Conservation (phyloP, 2,888 invertebrate genomes). For the Enchytraeus crypticus region DNA sequence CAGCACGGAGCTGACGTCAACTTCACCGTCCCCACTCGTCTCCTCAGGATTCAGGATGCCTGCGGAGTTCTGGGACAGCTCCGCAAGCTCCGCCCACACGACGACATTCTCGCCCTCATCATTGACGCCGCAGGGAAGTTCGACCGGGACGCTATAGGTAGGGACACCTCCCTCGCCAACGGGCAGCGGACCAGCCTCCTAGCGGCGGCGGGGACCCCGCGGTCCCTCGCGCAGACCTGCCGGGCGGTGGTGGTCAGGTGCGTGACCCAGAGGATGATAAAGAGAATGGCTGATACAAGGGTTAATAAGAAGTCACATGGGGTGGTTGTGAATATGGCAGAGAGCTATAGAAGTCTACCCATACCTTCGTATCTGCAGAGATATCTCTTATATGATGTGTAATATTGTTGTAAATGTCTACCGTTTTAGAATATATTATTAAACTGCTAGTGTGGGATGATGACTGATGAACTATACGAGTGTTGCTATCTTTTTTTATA, state of each 20-base stretch:
- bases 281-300: no score
- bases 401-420: no score
- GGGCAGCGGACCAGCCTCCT: constrained; percentile 7
- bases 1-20: constrained; percentile 61
- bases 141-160: constrained; percentile 11
- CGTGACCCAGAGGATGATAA: neutral
- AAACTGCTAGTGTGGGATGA: no score
- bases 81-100: constrained; percentile 12
- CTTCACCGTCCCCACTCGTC: constrained; percentile 52
- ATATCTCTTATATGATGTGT: constrained; percentile 1
- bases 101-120: constrained; percentile 16
- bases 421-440: no score
- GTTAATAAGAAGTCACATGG: no score
- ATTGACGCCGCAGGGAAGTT: constrained; percentile 10
- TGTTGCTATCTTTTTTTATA: no score
- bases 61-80: constrained; percentile 18
- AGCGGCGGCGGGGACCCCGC: neutral
- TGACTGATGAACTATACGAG: no score
- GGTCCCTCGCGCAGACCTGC: constrained; percentile 7
- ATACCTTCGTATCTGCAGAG: constrained; percentile 1
- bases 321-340: neutral
- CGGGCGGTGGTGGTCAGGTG: neutral
- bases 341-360: neutral
- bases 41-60: constrained; percentile 18
- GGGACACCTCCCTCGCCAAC: constrained; percentile 12